Evolutionary conservation across 2,888 invertebrate species (phyloP).

Genomic region (Phoenoteleia sp.): DNA sequence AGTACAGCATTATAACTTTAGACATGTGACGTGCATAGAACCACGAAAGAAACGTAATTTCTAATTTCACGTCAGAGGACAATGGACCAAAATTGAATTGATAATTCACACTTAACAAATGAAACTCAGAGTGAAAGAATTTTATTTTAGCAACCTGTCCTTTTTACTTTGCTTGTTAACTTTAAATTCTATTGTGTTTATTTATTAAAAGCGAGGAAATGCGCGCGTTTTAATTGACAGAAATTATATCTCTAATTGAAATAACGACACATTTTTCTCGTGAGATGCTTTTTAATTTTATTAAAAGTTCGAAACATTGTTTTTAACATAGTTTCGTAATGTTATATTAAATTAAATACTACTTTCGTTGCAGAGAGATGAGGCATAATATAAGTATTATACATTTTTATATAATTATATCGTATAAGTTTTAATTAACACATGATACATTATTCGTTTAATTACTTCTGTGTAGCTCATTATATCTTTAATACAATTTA

Average conservation of each 20-base stretch:
- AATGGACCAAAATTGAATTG: constrained; percentile 38
- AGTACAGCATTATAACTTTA: constrained; percentile 53
- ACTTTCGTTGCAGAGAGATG: no score
- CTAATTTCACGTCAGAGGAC: constrained; percentile 32
- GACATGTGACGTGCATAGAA: constrained; percentile 43
- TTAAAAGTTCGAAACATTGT: no score
- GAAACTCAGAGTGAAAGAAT: neutral
- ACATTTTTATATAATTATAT: no score
- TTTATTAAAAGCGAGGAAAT: neutral
- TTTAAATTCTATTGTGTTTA: neutral
- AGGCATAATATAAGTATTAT: no score
- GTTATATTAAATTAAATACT: no score
- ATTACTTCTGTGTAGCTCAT: no score
- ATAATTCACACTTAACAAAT: constrained; percentile 49
- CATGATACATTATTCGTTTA: no score
- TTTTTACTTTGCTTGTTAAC: neutral
- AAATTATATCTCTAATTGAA: neutral
- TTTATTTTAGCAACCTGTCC: neutral
- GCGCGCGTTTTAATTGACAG: neutral
- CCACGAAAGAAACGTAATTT: constrained; percentile 47
- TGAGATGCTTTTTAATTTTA: no score
- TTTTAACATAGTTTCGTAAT: no score
- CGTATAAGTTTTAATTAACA: no score
- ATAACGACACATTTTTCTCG: no score
- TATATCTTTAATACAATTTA: no score